Evolutionary conservation across 1,140 invertebrate genomes (phyloP).

Genomic region (Campodea augens): DNA sequence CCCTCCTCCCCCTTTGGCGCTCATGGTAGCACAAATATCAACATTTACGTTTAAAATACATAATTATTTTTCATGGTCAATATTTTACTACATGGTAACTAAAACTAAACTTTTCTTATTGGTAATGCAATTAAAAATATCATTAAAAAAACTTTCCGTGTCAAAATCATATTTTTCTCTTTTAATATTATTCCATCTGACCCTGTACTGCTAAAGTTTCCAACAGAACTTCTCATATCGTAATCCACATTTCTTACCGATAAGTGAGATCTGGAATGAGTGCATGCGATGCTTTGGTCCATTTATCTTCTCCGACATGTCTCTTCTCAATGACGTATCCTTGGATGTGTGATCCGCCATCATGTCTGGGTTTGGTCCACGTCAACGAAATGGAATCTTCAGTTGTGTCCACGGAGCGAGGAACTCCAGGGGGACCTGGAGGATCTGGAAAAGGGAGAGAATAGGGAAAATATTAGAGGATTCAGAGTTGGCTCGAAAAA

Average conservation of each 20-base stretch:
- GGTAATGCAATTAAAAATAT: too few species aligned
- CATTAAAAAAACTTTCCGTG: too few species aligned
- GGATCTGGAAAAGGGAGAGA: slow-evolving; percentile 33
- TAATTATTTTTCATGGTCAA: too few species aligned
- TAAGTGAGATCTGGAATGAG: slow-evolving; percentile 58
- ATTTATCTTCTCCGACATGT: slow-evolving; percentile 67
- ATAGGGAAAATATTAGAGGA: slow-evolving; percentile 3
- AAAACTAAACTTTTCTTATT: too few species aligned
- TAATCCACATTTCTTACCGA: slow-evolving; percentile 28
- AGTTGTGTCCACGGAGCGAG: slow-evolving; percentile 63
- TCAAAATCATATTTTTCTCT: too few species aligned
- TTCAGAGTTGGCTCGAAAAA: background rate
- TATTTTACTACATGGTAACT: too few species aligned
- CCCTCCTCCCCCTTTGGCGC: too few species aligned
- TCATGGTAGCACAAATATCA: too few species aligned
- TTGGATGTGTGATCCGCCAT: slow-evolving; percentile 78
- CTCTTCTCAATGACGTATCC: slow-evolving; percentile 88
- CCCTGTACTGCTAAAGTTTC: too few species aligned
- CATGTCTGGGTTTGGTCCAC: slow-evolving; percentile 83
- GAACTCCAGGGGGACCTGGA: slow-evolving; percentile 73
- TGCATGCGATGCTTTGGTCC: slow-evolving; percentile 72
- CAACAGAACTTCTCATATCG: too few species aligned
- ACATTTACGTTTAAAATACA: too few species aligned
- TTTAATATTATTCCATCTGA: too few species aligned
- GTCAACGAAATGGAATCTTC: slow-evolving; percentile 85